Evolutionary conservation across 2,797 vertebrate species (phyloP).

Genomic region (Dicrostonyx torquatus): DNA sequence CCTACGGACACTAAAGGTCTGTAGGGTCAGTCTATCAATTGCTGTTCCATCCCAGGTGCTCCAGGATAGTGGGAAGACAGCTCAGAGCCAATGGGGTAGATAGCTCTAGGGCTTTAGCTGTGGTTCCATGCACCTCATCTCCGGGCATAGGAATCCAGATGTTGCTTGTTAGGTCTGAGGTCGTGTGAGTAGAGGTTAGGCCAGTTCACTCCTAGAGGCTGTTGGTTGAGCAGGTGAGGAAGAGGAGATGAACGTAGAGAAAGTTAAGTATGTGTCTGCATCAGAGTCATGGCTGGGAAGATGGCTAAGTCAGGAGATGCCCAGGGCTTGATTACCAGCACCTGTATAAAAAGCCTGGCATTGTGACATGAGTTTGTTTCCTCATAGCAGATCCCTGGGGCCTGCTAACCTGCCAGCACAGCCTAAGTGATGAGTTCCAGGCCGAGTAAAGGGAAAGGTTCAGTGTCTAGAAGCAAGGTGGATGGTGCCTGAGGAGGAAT

Average conservation of each 20-base stretch:
- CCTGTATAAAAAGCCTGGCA: neutral
- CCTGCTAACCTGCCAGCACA: neutral
- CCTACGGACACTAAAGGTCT: neutral
- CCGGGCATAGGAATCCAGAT: neutral
- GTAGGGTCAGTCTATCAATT: no score
- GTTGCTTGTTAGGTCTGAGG: neutral
- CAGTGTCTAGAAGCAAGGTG: neutral
- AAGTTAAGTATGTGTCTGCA: neutral
- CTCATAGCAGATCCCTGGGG: neutral
- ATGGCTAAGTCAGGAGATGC: neutral
- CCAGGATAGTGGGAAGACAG: accelerated
- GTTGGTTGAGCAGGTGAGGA: neutral
- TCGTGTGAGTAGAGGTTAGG: neutral
- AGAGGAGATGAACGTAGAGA: neutral
- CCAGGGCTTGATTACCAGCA: neutral
- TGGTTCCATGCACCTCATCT: neutral
- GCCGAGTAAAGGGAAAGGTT: neutral
- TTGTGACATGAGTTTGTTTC: neutral
- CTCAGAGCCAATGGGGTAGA: neutral
- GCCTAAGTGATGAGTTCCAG: neutral
- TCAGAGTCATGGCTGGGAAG: neutral
- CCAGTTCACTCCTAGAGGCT: neutral
- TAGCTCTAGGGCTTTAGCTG: neutral
- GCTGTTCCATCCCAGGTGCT: neutral
- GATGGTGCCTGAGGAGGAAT: neutral